phyloP scores from a whole-genome alignment of 2,797 vertebrate species.

The Micromesistius poutassou region DNA sequence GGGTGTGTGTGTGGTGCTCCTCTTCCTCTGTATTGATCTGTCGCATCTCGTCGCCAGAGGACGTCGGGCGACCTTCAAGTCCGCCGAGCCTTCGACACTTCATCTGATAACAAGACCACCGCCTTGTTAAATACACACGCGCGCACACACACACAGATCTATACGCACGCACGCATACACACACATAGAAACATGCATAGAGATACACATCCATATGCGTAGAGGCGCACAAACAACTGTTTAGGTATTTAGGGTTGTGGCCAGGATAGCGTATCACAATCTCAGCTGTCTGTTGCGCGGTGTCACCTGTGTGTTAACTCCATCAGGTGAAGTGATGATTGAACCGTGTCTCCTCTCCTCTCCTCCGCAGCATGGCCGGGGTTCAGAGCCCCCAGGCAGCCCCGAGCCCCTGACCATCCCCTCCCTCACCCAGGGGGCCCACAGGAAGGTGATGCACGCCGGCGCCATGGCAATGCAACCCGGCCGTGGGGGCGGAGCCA shows the following conservation, averaged over 20 bases:
- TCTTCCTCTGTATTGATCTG: constrained; percentile 84
- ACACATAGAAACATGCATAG: no score
- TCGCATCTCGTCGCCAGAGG: constrained; percentile 78
- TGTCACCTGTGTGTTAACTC: no score
- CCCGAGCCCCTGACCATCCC: constrained; percentile 47
- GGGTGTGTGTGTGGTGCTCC: constrained; percentile 74
- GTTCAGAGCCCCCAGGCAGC: not conserved
- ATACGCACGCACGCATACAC: not conserved
- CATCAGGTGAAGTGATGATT: no score
- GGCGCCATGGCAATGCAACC: constrained; percentile 67
- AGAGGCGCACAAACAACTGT: no score
- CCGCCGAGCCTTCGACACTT: constrained; percentile 66
- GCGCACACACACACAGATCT: not conserved
- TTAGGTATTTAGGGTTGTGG: no score
- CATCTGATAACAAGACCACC: constrained; percentile 72
- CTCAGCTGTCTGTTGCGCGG: no score
- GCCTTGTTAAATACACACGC: not conserved
- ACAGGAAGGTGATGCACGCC: constrained; percentile 88
- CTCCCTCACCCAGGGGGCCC: constrained; percentile 70
- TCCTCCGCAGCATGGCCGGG: not conserved
- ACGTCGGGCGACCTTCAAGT: constrained; percentile 74
- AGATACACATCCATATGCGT: no score
- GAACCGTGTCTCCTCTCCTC: not conserved
- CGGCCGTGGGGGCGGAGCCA: constrained; percentile 63
- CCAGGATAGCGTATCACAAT: no score